Conservation (phyloP, 2,888 invertebrate genomes). For the Zaprionus lineosus region DNA sequence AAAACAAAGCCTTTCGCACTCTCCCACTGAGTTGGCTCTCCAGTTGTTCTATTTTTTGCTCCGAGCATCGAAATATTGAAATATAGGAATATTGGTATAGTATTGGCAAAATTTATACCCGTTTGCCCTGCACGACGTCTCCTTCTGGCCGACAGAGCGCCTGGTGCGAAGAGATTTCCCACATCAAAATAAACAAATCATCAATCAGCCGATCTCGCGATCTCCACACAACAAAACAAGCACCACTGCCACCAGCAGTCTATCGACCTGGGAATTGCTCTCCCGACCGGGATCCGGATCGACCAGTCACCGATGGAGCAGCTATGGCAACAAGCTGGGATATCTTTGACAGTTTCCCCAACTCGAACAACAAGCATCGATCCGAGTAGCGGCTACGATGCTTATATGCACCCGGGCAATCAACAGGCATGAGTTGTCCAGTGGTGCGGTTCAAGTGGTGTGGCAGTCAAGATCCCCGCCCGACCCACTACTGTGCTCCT, state of each 20-base stretch:
- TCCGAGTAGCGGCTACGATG: conserved; percentile 48
- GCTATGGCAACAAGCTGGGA: conserved; percentile 62
- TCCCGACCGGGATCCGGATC: neutral
- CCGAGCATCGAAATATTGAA: conserved; percentile 20
- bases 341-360: conserved; percentile 76
- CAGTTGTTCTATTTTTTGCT: conserved; percentile 39
- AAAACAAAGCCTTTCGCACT: conserved; percentile 51
- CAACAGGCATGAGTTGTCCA: conserved; percentile 55
- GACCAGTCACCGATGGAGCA: conserved; percentile 8
- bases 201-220: conserved; percentile 76
- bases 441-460: conserved; percentile 8
- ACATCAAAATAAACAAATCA: conserved; percentile 80
- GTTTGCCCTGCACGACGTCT: conserved; percentile 3
- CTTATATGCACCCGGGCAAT: conserved; percentile 73
- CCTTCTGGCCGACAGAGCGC: no score
- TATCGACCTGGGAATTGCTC: conserved; percentile 16
- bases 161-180: conserved; percentile 71
- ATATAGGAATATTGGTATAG: conserved; percentile 18
- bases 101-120: conserved; percentile 54
- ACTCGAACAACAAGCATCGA: conserved; percentile 58
- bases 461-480: conserved; percentile 21
- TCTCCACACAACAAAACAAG: conserved; percentile 57
- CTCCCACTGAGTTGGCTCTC: conserved; percentile 44
- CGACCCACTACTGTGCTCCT: conserved; percentile 31
- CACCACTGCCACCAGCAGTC: no score